Evolutionary conservation across 1,140 invertebrate species (phyloP), one percentile per base, ranked within the genome.

Genomic region (Oedothorax gibbosus): DNA sequence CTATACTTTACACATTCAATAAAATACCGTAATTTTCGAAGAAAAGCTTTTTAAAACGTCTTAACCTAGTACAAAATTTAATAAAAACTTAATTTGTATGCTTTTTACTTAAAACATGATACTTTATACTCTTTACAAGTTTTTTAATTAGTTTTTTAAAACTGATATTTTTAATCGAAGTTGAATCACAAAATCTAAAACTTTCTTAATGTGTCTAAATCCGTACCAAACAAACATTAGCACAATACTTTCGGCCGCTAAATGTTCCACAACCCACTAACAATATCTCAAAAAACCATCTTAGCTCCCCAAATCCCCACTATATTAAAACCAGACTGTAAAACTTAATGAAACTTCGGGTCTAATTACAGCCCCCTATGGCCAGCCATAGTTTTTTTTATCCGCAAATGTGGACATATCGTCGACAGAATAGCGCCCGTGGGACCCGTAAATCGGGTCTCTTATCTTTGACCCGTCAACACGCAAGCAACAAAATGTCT

Each of bases 261-360:
- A 62, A 15, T 62, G 18, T 18, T 18, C 57, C 57, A 12, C 18
- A 62, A 21, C 35, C 35, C 35, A 35, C 35, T 21, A 77, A 51
- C 60, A 77, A 77, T 35, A 35, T 77, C 75, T 77, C 53, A 64
- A 77, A 77, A 77, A 68, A 62, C 20, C 75, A 77, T 77, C 75
- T 77, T 35, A 35, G 35, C 75, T 51, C 15, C 21, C 57, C 53
- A 35, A 5, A 35, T 35, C 35, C 54, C 35, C 75, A 77, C 50
- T 77, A 75, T 50, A 49, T 21, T 56, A n/a, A 82, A 72, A 53
- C 56, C n/a, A n/a, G 56, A 64, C 53, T 82, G 56, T 73, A 73
- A 82, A 82, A 82, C 50, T 82, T 82, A 82, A 82, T 82, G 69
- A 73, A 82, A 82, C 80, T n/a, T 7, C 65, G 51, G 56, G 57